Conservation (phyloP, 2,888 invertebrate species). For the Nomada lathburiana region DNA sequence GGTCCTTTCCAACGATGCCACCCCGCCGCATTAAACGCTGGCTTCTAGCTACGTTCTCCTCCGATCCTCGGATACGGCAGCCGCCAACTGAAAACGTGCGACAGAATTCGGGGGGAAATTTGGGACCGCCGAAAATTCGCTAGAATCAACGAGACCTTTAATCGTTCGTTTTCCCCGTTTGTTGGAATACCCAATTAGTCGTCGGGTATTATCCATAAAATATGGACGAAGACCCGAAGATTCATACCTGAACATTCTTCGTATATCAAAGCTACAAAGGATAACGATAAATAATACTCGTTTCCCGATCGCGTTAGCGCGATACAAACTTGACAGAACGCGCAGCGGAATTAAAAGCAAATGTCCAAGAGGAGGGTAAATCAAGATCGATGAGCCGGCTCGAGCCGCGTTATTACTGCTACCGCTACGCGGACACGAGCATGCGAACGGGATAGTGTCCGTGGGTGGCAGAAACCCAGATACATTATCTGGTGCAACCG, state of each 20-base stretch:
- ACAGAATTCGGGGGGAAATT: background rate
- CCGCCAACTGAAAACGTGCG: background rate
- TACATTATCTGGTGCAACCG: conserved; percentile 66
- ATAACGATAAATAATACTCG: too few species aligned
- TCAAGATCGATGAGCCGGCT: conserved; percentile 47
- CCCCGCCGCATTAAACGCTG: conserved; percentile 35
- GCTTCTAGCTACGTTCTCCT: conserved; percentile 27
- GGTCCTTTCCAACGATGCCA: conserved; percentile 39
- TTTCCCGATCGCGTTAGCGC: too few species aligned
- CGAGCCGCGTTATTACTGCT: conserved; percentile 31
- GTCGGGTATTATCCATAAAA: too few species aligned
- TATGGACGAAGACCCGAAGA: too few species aligned
- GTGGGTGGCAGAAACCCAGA: conserved; percentile 68
- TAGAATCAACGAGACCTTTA: background rate
- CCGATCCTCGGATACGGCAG: background rate
- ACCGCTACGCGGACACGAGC: conserved; percentile 29
- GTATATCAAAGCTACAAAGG: too few species aligned
- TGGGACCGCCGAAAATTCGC: conserved; percentile 11
- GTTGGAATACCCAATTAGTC: conserved; percentile 36
- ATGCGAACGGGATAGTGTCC: conserved; percentile 30
- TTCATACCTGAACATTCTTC: too few species aligned
- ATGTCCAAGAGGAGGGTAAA: conserved; percentile 27
- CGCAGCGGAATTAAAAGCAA: conserved; percentile 35
- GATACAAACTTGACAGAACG: background rate
- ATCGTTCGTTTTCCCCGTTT: conserved; percentile 42